Base-by-base conservation (phyloP, 2,797 vertebrate species). In the Sciurus vulgaris region DNA sequence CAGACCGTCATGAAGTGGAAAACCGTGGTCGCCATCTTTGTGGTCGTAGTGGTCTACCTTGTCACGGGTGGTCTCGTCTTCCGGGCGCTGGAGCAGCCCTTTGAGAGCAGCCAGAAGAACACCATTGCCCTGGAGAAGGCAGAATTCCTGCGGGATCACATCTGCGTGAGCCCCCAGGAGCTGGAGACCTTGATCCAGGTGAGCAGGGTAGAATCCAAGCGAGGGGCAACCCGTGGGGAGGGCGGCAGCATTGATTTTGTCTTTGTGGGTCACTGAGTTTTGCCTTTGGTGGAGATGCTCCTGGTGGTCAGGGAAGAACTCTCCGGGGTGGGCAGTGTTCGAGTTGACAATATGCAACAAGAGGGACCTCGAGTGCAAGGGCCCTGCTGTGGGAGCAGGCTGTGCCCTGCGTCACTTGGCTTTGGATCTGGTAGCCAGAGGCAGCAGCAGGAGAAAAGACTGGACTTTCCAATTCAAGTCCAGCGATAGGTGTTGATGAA, bases 1-100 rank as follows among this genome's bases (percentile, higher is more conserved):
- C 99, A 99, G 94, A 99, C 99, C 0, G 99, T 99, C 96, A 99
- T 99, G 99, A 99, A 99, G 98, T 99, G 99, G 99, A 99, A 99
- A 98, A 99, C 99, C 0, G 99, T 99, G 94, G 98, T 99, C 92
- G 99, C 99, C 0, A 99, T 99, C 98, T 99, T 99, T 56, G 97
- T 99, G 0, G 99, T 99, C 96, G 99, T 99, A 61, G 99, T 99
- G 41, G 98, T 99, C 94, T 99, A 99, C 98, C 98, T 99, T 91
- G 99, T 99, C 51, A 99, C 99, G 0, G 99, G 99, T 0, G 99
- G 99, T 9, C 99, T 99, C 0, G 99, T 99, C 0, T 99, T 99
- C 98, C 98, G 98, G 90, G 99, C 99, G 0, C 97, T 99, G 98
- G 99, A 99, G 95, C 99, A 99, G 98, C 99, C 99, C 1, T 99